Percentiles rank a stretch among this genome's conserved stretches.
phyloP scores from a whole-genome alignment of 2,113 vertebrate genomes.

The Caranx melampygus region DNA sequence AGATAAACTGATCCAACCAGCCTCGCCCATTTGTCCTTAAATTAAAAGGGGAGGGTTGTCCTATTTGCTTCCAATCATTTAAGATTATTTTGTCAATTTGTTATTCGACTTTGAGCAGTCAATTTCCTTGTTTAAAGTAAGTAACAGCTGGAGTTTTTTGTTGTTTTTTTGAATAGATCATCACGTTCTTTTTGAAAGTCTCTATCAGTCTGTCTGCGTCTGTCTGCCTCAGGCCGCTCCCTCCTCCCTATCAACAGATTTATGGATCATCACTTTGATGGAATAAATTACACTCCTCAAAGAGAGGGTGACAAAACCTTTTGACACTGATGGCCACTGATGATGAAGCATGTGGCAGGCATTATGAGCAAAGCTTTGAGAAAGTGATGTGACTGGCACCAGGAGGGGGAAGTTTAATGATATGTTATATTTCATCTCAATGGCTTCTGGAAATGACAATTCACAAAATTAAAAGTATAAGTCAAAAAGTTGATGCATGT shows the following conservation, averaged over 20 bases:
- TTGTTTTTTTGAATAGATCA: background rate
- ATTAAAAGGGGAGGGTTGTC: too few relatives aligned
- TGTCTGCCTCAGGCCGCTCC: background rate
- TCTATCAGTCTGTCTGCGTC: background rate
- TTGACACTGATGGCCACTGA: slow-evolving; percentile 17
- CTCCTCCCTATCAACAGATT: slow-evolving; percentile 20
- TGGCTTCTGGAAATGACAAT: background rate
- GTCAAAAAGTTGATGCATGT: too few relatives aligned
- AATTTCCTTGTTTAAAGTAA: background rate
- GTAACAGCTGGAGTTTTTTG: background rate
- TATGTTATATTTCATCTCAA: background rate
- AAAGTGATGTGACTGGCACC: background rate
- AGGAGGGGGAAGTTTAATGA: background rate
- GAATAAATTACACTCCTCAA: slow-evolving; percentile 18
- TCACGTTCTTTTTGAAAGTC: background rate
- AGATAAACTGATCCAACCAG: background rate
- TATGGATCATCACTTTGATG: slow-evolving; percentile 23
- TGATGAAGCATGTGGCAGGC: slow-evolving; percentile 10
- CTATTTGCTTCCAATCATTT: too few relatives aligned
- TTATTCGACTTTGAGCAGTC: too few relatives aligned
- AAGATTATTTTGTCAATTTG: too few relatives aligned
- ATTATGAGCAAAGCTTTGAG: background rate
- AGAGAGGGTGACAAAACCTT: background rate
- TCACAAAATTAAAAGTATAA: too few relatives aligned
- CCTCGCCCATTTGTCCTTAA: too few relatives aligned